A percentile compares a stretch with the other conserved stretches of the same genome.
Conservation (phyloP, 2,113 vertebrate genomes). For the Rafetus swinhoei region DNA sequence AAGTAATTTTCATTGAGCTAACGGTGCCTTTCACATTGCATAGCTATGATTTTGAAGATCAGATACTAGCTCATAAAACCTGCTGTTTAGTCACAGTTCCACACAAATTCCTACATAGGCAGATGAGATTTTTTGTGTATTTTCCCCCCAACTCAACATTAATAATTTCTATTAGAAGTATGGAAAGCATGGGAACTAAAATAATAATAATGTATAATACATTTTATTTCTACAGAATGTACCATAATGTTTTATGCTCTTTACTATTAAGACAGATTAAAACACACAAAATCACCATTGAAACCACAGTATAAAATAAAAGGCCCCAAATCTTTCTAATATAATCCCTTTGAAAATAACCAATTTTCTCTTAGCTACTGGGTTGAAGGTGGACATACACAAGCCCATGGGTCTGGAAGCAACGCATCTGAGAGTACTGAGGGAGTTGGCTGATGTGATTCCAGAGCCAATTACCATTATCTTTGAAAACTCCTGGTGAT, state of each 20-base stretch:
- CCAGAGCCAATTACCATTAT: no score
- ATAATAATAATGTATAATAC: neutral
- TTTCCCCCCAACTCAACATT: neutral
- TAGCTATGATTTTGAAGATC: neutral
- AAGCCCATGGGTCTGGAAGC: no score
- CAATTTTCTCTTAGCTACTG: conserved; percentile 50
- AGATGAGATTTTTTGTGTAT: neutral
- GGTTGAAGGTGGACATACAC: conserved; percentile 3
- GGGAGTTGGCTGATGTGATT: no score
- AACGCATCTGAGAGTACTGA: no score
- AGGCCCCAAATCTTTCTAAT: conserved; percentile 54
- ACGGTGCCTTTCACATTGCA: neutral
- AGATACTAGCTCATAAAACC: neutral
- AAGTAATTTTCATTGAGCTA: neutral
- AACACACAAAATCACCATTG: conserved; percentile 56
- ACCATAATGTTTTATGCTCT: conserved; percentile 22
- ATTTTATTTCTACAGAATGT: conserved; percentile 30
- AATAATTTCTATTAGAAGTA: neutral
- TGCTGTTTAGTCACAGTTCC: neutral
- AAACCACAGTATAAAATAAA: conserved; percentile 51
- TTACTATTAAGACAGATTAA: conserved; percentile 46
- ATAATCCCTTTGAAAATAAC: conserved; percentile 64
- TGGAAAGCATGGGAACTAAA: conserved; percentile 13
- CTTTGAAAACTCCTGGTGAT: no score
- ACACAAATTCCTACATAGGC: neutral